A percentile compares a stretch with the other conserved stretches of the same genome.
Conservation (phyloP, 2,113 vertebrate genomes). For the Callocephalon fimbriatum region DNA sequence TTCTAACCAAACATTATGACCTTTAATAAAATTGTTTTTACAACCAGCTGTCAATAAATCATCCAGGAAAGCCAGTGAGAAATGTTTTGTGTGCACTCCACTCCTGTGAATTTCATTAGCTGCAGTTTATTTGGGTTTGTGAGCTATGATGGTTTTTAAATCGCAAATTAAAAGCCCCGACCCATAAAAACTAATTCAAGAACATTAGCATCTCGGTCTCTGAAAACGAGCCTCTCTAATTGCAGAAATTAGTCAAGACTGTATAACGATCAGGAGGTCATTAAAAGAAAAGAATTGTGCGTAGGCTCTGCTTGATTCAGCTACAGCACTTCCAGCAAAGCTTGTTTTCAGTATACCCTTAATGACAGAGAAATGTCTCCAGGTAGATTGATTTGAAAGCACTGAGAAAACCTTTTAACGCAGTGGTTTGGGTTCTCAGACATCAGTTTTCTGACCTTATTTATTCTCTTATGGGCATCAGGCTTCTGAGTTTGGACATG, state of each 20-base stretch:
- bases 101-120: conserved; percentile 84
- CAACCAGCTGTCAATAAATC: conserved; percentile 87
- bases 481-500: background rate
- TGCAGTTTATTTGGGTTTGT: conserved; percentile 81
- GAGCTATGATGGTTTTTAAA: conserved; percentile 81
- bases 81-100: conserved; percentile 75
- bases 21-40: conserved; percentile 91
- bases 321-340: conserved; percentile 6
- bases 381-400: background rate
- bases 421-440: background rate
- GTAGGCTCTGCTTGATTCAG: background rate
- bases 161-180: conserved; percentile 81
- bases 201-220: conserved; percentile 74
- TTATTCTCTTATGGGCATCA: background rate
- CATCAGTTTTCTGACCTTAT: background rate
- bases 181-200: conserved; percentile 80
- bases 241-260: conserved; percentile 80
- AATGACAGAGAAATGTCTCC: background rate
- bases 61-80: conserved; percentile 77
- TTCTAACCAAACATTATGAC: conserved; percentile 81
- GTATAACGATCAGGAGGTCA: conserved; percentile 74
- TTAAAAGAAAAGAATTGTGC: conserved; percentile 53
- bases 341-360: background rate
- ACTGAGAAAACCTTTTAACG: background rate
- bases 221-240: conserved; percentile 75